Evolutionary conservation across 2,888 invertebrate genomes (phyloP), one percentile per base, ranked within the genome.

Genomic region (Aspidiotus destructor): DNA sequence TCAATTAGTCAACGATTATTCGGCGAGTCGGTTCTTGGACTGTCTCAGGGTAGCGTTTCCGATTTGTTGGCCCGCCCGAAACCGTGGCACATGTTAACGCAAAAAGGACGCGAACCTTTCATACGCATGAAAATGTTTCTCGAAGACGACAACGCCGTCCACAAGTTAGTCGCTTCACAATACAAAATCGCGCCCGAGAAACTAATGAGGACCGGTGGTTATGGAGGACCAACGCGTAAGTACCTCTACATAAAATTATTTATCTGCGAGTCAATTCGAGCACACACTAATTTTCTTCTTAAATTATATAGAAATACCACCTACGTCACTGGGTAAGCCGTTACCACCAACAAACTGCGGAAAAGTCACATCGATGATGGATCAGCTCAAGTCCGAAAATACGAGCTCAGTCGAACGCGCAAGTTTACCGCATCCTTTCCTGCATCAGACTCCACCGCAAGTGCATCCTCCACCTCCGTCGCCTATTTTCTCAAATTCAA

Each of bases 181-280:
- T 97, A 97, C 80, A 95, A 96, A 81, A 96, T 97, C 70, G 95
- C 96, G 0, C 96, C 96, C 9, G 97, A 97, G 79, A 96, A 96
- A 78, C 81, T 96, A 70, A 95, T 96, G 95, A 84, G 96, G 77
- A 95, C 94, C 62, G 92, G 92, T 75, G 92, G 91, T 78, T 93
- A 92, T 79, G 91, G 91, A 78, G 90, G 89, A 80, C 70, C 71
- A 42, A 69, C 89, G 80, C 82, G 88, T 87, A 82, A 86, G 74
- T 73, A 48, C 6, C 48, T 2, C 48, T n/a, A 48, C 48, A 13
- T 11, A 48, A 2, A 3, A 11, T 48, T 48, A 48, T 48, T n/a
- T 48, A 2, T n/a, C 48, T 48, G 3, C 2, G 11, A 48, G n/a
- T 6, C 48, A 13, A 2, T n/a, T 28, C 28, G 28, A 28, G 28